A percentile compares a stretch with the other conserved stretches of the same genome.
These are phyloP conservation scores for Propsilocerus akamusi DNA, from an alignment of 1,140 invertebrate species.

Conservation along the genomic window DNA sequence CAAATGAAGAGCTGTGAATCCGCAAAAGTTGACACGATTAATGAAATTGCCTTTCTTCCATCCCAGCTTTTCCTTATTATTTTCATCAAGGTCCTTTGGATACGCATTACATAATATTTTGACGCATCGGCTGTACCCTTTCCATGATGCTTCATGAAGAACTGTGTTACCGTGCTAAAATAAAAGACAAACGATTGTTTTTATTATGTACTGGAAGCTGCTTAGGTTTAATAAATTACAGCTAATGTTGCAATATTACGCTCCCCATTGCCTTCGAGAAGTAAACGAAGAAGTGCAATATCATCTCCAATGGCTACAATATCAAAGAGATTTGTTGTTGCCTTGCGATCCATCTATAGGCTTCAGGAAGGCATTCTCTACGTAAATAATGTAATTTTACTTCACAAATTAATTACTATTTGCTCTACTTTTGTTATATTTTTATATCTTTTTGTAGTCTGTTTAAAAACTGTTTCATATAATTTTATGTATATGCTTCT, in stretches of 20 bases:
- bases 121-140: conserved; percentile 75
- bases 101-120: conserved; percentile 43
- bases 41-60: conserved; percentile 9
- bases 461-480: not conserved
- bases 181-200: conserved; percentile 5
- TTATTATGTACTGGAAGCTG: not conserved
- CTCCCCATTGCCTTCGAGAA: not conserved
- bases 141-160: conserved; percentile 85
- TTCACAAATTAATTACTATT: not conserved
- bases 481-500: not conserved
- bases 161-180: conserved; percentile 82
- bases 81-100: conserved; percentile 9
- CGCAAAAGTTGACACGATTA: conserved; percentile 54
- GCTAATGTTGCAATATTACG: conserved; percentile 1
- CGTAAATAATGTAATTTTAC: too few relatives aligned
- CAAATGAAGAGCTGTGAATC: conserved; percentile 84
- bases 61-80: conserved; percentile 3
- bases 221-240: not conserved
- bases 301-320: not conserved
- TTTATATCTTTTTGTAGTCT: not conserved
- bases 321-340: not conserved
- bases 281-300: not conserved
- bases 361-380: too few relatives aligned
- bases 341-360: not conserved
- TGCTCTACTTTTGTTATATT: not conserved